Evolutionary conservation across 2,113 vertebrate genomes (phyloP), one percentile per base, ranked within the genome.

Genomic region (Brienomyrus brachyistius): DNA sequence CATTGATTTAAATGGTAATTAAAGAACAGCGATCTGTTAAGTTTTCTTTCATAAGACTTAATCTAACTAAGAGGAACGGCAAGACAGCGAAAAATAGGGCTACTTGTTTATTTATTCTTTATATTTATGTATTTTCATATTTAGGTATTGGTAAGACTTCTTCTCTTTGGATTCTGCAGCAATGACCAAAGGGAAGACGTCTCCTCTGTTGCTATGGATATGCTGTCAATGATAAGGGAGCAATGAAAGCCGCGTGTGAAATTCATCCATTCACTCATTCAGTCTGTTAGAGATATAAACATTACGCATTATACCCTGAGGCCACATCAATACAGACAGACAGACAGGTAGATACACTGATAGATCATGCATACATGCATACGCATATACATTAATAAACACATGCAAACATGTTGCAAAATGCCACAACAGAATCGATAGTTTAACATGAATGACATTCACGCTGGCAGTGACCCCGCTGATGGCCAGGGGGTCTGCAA

Each of bases 1-100:
- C 90, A 92, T 91, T 88, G 91, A 94, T 90, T 88, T 92, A 92
- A 87, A 91, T 66, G 52, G 90, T 90, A 92, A 93, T 92, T 93
- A 88, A 87, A 90, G 89, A 91, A 87, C 89, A 11, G 86, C 82
- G 90, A 90, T 89, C 90, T 91, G 90, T 83, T 56, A 54, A 54
- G 51, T 54, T 54, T 35, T 10, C 85, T 52, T 87, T 87, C 51
- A 8, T 31, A 86, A 48, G 11, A 5, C 11, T 87, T 35, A 87
- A 54, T 87, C 1, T 23, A 50, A 13, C 35, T 48, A 23, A 45
- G 43, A 45, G 19, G 82, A 84, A 48, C 8, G 19, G 82, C 7
- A 35, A 54, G 27, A n/a, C 23, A 86, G 4, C 4, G 48, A 86
- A n/a, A 35, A 52, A 86, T 15, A 7, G 13, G 27, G 27, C 48